Conservation (phyloP, 30 jellyfish, hydroid and myxozoan species). For the Turritopsis rubra region DNA sequence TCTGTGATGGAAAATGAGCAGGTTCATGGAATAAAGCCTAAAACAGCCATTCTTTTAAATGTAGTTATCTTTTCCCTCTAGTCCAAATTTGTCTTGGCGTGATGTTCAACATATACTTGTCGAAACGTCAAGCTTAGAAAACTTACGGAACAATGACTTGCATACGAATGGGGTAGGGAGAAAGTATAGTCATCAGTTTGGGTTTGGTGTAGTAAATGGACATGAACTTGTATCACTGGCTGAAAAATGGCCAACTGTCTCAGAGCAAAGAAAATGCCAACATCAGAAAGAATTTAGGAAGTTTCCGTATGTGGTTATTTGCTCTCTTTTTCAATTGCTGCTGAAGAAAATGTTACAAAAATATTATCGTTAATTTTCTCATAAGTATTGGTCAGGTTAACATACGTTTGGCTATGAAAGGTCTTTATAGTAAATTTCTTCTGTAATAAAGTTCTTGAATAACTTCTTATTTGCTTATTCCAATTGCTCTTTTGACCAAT, state of each 20-base stretch:
- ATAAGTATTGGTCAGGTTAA: no score
- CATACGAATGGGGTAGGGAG: slow-evolving; percentile 66
- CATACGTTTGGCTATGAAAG: no score
- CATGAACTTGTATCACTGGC: slow-evolving; percentile 72
- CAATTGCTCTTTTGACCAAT: no score
- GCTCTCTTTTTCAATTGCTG: not conserved
- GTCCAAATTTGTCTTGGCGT: slow-evolving; percentile 85
- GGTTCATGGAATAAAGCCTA: no score
- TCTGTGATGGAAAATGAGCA: no score
- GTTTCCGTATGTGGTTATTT: slow-evolving; percentile 9
- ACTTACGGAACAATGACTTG: slow-evolving; percentile 42
- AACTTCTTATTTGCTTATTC: no score
- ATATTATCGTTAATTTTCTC: no score
- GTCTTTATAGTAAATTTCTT: no score
- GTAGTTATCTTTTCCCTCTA: slow-evolving; percentile 10
- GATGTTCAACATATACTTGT: slow-evolving; percentile 90
- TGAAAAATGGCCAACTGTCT: slow-evolving; percentile 61
- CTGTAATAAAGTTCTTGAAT: no score
- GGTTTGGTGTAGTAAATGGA: slow-evolving; percentile 82
- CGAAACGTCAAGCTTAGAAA: slow-evolving; percentile 53
- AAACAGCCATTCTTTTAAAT: no score
- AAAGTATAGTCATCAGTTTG: slow-evolving; percentile 71
- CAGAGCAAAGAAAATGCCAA: slow-evolving; percentile 70
- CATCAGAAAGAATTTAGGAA: not conserved
- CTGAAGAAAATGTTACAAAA: not conserved